These are phyloP conservation scores for Quadroppia sp. DNA, from an alignment of 2,888 invertebrate genomes.

Conservation along the genomic window DNA sequence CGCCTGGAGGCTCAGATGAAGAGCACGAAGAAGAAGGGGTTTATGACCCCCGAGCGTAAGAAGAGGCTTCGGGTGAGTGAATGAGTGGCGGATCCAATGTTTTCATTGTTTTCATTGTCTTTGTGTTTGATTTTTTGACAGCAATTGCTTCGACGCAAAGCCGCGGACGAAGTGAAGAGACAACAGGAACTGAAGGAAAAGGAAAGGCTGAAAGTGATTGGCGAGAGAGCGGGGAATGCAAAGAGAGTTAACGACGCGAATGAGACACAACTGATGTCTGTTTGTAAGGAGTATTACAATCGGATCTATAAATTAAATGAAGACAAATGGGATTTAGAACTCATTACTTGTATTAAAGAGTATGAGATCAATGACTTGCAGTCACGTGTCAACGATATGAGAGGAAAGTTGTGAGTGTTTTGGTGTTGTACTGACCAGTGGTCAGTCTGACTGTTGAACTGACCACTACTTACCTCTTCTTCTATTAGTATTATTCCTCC, in stretches of 20 bases:
- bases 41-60: slow-evolving; percentile 59
- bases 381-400: slow-evolving; percentile 98
- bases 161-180: slow-evolving; percentile 49
- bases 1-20: slow-evolving; percentile 98
- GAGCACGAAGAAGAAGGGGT: slow-evolving; percentile 57
- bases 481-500: slow-evolving; percentile 33
- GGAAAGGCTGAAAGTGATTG: slow-evolving; percentile 47
- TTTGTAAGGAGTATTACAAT: slow-evolving; percentile 90
- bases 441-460: neutral
- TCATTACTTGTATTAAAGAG: slow-evolving; percentile 88
- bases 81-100: no score
- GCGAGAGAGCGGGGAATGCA: slow-evolving; percentile 47
- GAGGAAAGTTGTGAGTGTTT: slow-evolving; percentile 97
- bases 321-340: slow-evolving; percentile 99
- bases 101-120: no score
- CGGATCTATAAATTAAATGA: slow-evolving; percentile 88
- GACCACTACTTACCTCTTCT: neutral
- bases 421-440: neutral
- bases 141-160: slow-evolving; percentile 48
- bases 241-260: slow-evolving; percentile 47
- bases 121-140: slow-evolving; percentile 31
- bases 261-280: no score
- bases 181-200: slow-evolving; percentile 49
- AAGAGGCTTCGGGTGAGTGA: slow-evolving; percentile 57
- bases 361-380: slow-evolving; percentile 98